Evolutionary conservation across 1,140 invertebrate genomes (phyloP), one percentile per base, ranked within the genome.

Genomic region (Heliconius himera): DNA sequence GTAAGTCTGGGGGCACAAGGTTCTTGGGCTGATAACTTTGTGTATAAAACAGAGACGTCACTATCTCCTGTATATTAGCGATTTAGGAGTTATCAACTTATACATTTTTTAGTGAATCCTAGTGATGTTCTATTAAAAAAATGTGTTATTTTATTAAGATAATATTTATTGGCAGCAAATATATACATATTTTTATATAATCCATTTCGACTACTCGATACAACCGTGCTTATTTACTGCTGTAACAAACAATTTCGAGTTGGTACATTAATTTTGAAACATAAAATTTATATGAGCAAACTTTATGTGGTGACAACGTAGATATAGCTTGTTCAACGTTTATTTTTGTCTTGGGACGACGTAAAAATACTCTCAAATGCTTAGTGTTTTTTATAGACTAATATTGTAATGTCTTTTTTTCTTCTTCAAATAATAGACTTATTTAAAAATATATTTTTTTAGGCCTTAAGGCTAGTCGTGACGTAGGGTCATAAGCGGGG

Each of bases 261-360:
- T 76, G 66, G 54, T 76, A 66, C 74, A 51, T 33, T 74, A 74
- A 56, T 76, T 51, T 22, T 76, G n/a, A 76, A 38, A 76, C 33
- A 60, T 66, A 54, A 41, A 76, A 76, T 66, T 66, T 66, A 66
- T 66, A 66, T 66, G 60, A 66, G 60, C 60, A 5, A 29, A 66
- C 22, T 66, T 66, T 66, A 66, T 66, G 60, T 66, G 60, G 60
- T 66, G 60, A 66, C 60, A 66, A 66, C 60, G 60, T 22, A 29
- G 26, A 66, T 66, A 66, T 66, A 66, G 60, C 60, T 66, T 66
- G 60, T 66, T 26, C 26, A 16, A 66, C 26, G 60, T 66, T 66
- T 29, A 29, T 66, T 66, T 66, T 66, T 66, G 60, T 29, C 60
- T 66, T 66, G 60, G 60, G 60, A 29, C 60, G 60, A 66, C 60